Evolutionary conservation across 2,888 invertebrate species (phyloP).

Genomic region (Heliconius hortense): DNA sequence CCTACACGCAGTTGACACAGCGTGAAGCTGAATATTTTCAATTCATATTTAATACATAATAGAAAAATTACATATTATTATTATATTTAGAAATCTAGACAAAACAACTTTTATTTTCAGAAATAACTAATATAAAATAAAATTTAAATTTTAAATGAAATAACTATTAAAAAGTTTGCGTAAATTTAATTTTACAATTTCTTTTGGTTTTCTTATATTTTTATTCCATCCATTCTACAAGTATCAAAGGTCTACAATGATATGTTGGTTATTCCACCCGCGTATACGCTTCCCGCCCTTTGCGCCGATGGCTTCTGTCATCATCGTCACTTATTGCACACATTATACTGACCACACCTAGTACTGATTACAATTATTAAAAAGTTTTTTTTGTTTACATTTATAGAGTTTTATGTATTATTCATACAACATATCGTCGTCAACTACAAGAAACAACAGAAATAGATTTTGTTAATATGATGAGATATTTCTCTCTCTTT

Average conservation of each 20-base stretch:
- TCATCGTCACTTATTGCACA: slow-evolving; percentile 78
- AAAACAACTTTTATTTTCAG: too few species aligned
- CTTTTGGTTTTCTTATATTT: neutral
- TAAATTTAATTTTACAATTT: too few species aligned
- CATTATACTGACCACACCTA: slow-evolving; percentile 39
- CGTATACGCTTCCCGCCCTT: slow-evolving; percentile 73
- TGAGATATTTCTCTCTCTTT: neutral
- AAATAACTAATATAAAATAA: too few species aligned
- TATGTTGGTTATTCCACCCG: slow-evolving; percentile 69
- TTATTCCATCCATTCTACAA: slow-evolving; percentile 49
- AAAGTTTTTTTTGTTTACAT: slow-evolving; percentile 16
- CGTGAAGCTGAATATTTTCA: neutral
- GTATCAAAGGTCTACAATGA: slow-evolving; percentile 48
- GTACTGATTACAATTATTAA: slow-evolving; percentile 31
- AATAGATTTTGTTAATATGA: neutral
- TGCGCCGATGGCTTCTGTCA: slow-evolving; percentile 74
- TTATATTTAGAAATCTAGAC: too few species aligned
- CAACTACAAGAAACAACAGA: neutral
- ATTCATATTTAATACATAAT: neutral
- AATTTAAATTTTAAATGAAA: too few species aligned
- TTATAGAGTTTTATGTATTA: neutral
- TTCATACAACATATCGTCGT: neutral
- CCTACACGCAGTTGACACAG: too few species aligned
- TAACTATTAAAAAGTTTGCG: too few species aligned
- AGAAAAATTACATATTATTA: too few species aligned